These are phyloP conservation scores for Poeciliopsis infans DNA, from an alignment of 2,797 vertebrate species.

Conservation along the genomic window DNA sequence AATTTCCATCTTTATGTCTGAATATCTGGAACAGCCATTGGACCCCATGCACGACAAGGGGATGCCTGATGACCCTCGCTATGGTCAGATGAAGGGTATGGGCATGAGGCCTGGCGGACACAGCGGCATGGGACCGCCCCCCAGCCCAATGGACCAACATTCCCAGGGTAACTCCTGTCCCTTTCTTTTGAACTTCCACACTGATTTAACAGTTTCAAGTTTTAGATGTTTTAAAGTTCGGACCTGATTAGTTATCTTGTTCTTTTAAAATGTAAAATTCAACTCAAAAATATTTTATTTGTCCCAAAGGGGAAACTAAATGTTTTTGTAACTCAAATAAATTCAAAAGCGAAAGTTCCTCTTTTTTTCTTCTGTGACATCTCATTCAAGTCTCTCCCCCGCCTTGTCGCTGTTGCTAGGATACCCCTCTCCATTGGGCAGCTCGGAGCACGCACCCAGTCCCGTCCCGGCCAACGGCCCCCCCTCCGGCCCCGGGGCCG, in stretches of 20 bases:
- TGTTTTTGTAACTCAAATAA: too few species aligned
- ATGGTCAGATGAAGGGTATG: slow-evolving; percentile 92
- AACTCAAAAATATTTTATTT: too few species aligned
- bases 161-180: slow-evolving; percentile 87
- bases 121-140: slow-evolving; percentile 92
- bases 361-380: not conserved
- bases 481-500: slow-evolving; percentile 81
- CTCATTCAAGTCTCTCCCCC: not conserved
- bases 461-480: slow-evolving; percentile 93
- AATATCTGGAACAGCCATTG: slow-evolving; percentile 83
- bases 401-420: slow-evolving; percentile 52
- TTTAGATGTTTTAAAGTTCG: not conserved
- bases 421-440: slow-evolving; percentile 84
- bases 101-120: slow-evolving; percentile 87
- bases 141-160: slow-evolving; percentile 97
- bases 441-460: slow-evolving; percentile 93
- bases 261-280: not conserved
- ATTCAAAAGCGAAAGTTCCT: not conserved
- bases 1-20: too few species aligned
- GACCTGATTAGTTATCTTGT: not conserved
- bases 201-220: not conserved
- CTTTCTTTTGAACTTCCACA: not conserved
- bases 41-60: slow-evolving; percentile 93
- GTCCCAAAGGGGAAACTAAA: too few species aligned
- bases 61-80: slow-evolving; percentile 90